Percentiles rank a stretch among this genome's conserved stretches.
Conservation (phyloP, 2,888 invertebrate genomes). For the Xylota sylvarum region DNA sequence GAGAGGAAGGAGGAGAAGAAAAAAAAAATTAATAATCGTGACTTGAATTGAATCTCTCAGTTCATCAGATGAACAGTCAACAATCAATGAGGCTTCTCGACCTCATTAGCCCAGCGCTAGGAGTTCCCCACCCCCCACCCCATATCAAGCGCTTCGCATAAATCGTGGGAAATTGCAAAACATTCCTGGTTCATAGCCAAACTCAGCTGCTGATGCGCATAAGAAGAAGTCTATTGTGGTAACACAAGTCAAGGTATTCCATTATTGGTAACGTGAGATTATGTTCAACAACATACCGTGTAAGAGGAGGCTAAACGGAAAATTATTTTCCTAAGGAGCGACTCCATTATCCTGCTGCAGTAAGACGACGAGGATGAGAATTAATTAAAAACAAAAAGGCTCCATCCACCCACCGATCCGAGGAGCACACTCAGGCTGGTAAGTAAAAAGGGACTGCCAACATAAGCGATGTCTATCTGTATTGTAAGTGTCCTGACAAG, state of each 20-base stretch:
- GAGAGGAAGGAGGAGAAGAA: conserved; percentile 3
- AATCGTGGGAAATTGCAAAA: conserved; percentile 46
- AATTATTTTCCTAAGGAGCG: conserved; percentile 38
- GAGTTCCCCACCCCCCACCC: not conserved
- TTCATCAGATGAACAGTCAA: conserved; percentile 38
- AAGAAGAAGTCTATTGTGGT: conserved; percentile 21
- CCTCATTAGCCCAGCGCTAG: conserved; percentile 51
- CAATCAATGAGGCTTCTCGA: conserved; percentile 60
- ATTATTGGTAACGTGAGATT: conserved; percentile 72
- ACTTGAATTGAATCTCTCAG: conserved; percentile 47
- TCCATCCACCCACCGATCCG: not conserved
- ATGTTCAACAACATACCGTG: conserved; percentile 42
- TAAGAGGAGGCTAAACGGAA: not conserved
- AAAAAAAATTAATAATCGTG: conserved; percentile 61
- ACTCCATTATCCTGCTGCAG: conserved; percentile 36
- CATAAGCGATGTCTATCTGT: conserved; percentile 2
- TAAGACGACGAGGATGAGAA: conserved; percentile 24
- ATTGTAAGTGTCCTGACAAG: conserved; percentile 4
- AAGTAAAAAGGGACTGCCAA: not conserved
- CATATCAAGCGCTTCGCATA: not conserved
- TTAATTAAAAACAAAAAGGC: conserved; percentile 58
- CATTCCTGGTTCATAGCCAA: conserved; percentile 35
- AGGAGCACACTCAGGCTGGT: not conserved
- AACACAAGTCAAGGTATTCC: conserved; percentile 55
- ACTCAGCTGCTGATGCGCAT: conserved; percentile 20